Evolutionary conservation across 1,140 invertebrate species (phyloP).

Genomic region (Eueides isabella): DNA sequence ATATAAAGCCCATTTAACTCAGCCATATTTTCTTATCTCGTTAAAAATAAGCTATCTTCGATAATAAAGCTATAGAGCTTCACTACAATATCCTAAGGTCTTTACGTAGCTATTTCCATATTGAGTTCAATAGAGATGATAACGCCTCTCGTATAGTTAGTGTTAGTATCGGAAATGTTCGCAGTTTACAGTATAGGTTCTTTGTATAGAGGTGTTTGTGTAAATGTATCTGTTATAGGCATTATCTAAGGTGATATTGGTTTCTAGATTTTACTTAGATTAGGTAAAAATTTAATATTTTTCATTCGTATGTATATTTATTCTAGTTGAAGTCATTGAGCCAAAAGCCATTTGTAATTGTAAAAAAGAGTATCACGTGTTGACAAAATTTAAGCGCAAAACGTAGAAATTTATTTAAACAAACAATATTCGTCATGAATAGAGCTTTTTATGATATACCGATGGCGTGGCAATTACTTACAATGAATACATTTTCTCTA

Average conservation of each 20-base stretch:
- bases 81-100: constrained; percentile 1
- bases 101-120: constrained; percentile 4
- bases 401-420: too few relatives aligned
- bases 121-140: constrained; percentile 9
- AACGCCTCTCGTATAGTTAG: background rate
- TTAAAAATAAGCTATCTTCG: background rate
- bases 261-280: background rate
- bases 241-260: background rate
- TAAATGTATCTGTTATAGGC: background rate
- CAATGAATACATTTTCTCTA: too few relatives aligned
- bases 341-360: too few relatives aligned
- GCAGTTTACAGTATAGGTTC: background rate
- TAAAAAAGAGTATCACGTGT: too few relatives aligned
- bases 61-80: background rate
- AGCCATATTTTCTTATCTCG: background rate
- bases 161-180: constrained; percentile 10
- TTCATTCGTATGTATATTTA: too few relatives aligned
- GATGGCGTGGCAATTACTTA: too few relatives aligned
- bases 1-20: background rate
- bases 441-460: too few relatives aligned
- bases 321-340: too few relatives aligned
- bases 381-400: too few relatives aligned
- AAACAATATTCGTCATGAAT: too few relatives aligned
- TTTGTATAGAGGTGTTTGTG: background rate
- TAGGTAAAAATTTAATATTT: background rate